These are phyloP conservation scores for Chalcis sispes DNA, from an alignment of 2,888 invertebrate genomes.

Conservation along the genomic window DNA sequence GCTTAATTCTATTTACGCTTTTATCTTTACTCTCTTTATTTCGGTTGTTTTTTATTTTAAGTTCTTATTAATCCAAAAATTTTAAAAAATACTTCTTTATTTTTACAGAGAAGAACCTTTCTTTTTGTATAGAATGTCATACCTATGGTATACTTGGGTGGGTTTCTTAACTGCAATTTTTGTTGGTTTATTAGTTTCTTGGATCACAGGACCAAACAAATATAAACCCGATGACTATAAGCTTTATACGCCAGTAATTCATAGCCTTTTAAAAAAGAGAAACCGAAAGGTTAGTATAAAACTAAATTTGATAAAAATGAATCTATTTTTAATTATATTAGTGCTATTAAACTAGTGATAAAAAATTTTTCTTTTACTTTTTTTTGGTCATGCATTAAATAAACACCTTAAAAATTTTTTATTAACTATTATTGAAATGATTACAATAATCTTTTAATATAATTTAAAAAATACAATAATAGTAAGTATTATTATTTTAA, in stretches of 20 bases:
- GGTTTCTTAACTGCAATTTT: constrained; percentile 82
- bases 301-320: too few species aligned
- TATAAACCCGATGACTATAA: constrained; percentile 80
- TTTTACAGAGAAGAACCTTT: constrained; percentile 79
- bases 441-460: neutral
- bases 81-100: neutral
- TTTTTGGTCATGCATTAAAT: too few species aligned
- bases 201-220: constrained; percentile 81
- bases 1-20: too few species aligned
- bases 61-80: neutral
- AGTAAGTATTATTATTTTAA: neutral
- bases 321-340: too few species aligned
- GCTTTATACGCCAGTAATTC: constrained; percentile 81
- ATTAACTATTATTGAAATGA: too few species aligned
- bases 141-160: constrained; percentile 87
- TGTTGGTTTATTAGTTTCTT: constrained; percentile 83
- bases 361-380: too few species aligned
- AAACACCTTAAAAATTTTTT: too few species aligned
- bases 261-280: constrained; percentile 76
- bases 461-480: neutral
- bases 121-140: constrained; percentile 83
- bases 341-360: too few species aligned
- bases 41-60: too few species aligned
- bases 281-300: constrained; percentile 39
- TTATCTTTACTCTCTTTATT: neutral